phyloP scores from a whole-genome alignment of 1,140 invertebrate genomes.

The Physella acuta region DNA sequence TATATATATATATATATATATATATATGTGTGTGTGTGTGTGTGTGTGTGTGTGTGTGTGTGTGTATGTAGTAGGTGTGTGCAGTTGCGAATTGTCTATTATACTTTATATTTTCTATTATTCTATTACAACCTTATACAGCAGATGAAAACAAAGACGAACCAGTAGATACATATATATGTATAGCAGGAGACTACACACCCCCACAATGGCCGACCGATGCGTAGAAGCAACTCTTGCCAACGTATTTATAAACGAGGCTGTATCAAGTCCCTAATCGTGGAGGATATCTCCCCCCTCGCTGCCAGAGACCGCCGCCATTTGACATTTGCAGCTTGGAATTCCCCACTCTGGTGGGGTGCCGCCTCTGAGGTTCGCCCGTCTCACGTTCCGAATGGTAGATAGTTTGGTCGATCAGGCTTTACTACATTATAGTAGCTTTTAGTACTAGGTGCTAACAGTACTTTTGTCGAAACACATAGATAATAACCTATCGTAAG shows the following conservation, averaged over 20 bases:
- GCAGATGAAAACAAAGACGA: neutral
- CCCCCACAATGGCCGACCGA: no score
- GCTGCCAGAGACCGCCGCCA: neutral
- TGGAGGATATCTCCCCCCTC: neutral
- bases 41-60: conserved; percentile 4
- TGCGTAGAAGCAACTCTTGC: no score
- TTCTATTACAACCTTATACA: neutral
- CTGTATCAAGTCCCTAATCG: neutral
- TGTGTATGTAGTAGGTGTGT: neutral
- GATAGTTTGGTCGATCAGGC: no score
- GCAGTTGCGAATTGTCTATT: neutral
- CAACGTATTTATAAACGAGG: no score
- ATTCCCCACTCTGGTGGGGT: neutral
- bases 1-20: conserved; percentile 5
- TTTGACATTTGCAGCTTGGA: conserved; percentile 10
- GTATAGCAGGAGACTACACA: no score
- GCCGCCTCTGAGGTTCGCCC: neutral
- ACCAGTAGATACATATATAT: neutral
- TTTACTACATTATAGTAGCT: no score
- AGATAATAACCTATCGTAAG: no score
- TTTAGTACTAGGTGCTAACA: no score
- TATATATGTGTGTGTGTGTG: conserved; percentile 4
- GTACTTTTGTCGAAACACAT: no score
- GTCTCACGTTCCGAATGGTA: neutral
- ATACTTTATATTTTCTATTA: no score